Evolutionary conservation across 2,797 vertebrate genomes (phyloP), one percentile per base, ranked within the genome.

Genomic region (Syndactyla subalaris): DNA sequence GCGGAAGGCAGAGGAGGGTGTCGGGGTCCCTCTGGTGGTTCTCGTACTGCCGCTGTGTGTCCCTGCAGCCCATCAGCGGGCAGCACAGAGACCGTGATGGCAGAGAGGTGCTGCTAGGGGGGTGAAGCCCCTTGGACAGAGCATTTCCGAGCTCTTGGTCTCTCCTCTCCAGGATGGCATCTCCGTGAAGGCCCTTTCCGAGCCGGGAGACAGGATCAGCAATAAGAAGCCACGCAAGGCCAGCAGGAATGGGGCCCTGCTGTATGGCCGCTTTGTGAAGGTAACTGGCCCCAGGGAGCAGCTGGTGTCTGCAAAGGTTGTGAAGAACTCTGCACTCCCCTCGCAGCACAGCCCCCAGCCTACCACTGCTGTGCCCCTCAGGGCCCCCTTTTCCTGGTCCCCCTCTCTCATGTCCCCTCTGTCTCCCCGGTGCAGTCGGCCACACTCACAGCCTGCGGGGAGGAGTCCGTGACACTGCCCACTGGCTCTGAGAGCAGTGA

Each of bases 181-280:
- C 45, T 95, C 97, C 65, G 55, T 99, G 91, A 98, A 97, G 96
- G 98, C 93, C 8, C 77, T 95, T 22, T 94, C 92, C 0, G 93
- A 97, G 67, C 95, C 96, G 24, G 97, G 96, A 3, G 95, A 88
- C 9, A 24, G 75, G 41, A 97, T 99, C 91, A 98, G 98, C 61
- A 98, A 97, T 49, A 98, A 98, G 96, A 99, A 98, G 93, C 99
- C 99, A 1, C 84, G 97, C 21, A 98, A 97, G 87, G 98, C 97
- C 2, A 6, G 81, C 1, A 26, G 96, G 43, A 36, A 95, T 1
- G 97, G 93, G 85, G 95, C 72, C 38, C 97, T 98, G 97, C 97
- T 99, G 5, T 99, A 99, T 2, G 99, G 99, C 38, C 97, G 97
- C 94, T 99, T 99, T 2, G 98, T 99, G 73, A 99, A 99, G 98